These are phyloP conservation scores for Diplogasteroides magnus DNA, from an alignment of 1,140 invertebrate species.

Conservation along the genomic window DNA sequence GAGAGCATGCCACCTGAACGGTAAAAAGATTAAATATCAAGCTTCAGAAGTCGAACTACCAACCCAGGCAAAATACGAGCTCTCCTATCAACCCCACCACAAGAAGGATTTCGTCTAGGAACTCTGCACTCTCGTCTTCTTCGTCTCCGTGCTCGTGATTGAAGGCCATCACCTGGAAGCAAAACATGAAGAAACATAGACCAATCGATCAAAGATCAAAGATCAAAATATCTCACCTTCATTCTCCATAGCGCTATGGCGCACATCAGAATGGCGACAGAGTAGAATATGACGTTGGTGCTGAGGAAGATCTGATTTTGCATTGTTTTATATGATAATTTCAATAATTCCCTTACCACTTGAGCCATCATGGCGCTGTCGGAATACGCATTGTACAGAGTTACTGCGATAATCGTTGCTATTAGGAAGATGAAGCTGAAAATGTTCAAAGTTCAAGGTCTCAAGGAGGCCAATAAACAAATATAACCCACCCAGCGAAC, in stretches of 20 bases:
- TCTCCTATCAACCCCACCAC: conserved; percentile 28
- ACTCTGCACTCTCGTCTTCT: conserved; percentile 25
- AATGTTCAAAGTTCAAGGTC: conserved; percentile 1
- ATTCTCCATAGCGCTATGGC: conserved; percentile 24
- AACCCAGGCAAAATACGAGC: conserved; percentile 18
- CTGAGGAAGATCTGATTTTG: conserved; percentile 25
- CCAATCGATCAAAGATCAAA: too few species aligned
- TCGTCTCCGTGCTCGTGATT: conserved; percentile 22
- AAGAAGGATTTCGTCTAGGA: conserved; percentile 26
- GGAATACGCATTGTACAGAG: conserved; percentile 24
- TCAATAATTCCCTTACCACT: conserved; percentile 5
- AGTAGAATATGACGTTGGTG: conserved; percentile 23
- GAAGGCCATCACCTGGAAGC: not conserved
- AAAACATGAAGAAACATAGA: too few species aligned
- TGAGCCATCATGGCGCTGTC: conserved; percentile 15
- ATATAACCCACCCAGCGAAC: conserved; percentile 1
- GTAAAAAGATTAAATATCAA: not conserved
- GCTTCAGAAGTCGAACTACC: not conserved
- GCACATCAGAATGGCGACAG: conserved; percentile 9
- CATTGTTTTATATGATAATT: too few species aligned
- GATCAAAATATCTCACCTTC: conserved; percentile 14
- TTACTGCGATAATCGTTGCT: conserved; percentile 18
- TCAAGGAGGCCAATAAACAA: not conserved
- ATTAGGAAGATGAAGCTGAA: conserved; percentile 20
- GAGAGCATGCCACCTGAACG: conserved; percentile 21